These are phyloP conservation scores for Trichomalopsis sarcophagae DNA, from an alignment of 1,140 invertebrate species.

Conservation along the genomic window DNA sequence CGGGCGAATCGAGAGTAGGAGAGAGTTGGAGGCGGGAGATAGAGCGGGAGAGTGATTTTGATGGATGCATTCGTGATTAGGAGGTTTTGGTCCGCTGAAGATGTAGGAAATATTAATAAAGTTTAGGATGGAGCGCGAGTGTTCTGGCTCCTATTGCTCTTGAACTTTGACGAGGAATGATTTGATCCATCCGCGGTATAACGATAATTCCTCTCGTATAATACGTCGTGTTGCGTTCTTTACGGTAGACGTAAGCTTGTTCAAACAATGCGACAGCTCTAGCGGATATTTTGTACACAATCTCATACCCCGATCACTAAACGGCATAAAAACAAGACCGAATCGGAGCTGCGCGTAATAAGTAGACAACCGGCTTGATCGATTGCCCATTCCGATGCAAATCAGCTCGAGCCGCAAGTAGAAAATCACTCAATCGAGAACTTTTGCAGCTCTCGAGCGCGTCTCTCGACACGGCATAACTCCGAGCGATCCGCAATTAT, in stretches of 20 bases:
- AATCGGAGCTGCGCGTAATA: not conserved
- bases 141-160: not conserved
- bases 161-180: not conserved
- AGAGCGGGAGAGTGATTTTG: slow-evolving; percentile 13
- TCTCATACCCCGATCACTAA: not conserved
- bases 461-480: not conserved
- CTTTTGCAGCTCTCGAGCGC: not conserved
- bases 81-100: not conserved
- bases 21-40: slow-evolving; percentile 6
- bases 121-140: not conserved
- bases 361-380: not conserved
- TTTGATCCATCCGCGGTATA: not conserved
- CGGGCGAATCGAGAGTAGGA: not conserved
- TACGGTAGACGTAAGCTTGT: no score
- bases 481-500: not conserved
- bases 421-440: not conserved
- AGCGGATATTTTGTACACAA: not conserved
- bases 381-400: not conserved
- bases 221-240: no score
- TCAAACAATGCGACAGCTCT: not conserved
- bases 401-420: not conserved
- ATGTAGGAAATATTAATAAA: not conserved
- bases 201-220: not conserved
- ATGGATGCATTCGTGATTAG: slow-evolving; percentile 26
- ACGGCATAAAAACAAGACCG: not conserved